These are phyloP conservation scores for Boloria selene DNA, from an alignment of 2,888 invertebrate genomes.

Conservation along the genomic window DNA sequence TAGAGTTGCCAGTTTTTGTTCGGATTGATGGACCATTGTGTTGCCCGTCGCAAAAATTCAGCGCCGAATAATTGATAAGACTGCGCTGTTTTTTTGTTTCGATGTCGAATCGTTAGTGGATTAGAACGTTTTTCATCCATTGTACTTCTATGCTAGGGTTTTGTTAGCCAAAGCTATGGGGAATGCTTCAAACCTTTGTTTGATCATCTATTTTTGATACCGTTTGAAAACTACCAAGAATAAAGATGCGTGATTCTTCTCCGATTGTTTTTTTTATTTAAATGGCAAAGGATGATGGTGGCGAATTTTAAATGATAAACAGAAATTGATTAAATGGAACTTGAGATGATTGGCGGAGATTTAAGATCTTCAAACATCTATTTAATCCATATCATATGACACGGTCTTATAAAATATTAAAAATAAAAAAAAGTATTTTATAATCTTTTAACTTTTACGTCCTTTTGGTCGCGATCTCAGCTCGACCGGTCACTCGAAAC, in stretches of 20 bases:
- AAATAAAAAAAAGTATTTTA: no score
- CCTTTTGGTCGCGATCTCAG: no score
- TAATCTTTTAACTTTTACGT: no score
- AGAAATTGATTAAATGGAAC: no score
- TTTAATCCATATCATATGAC: no score
- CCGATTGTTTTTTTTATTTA: slow-evolving; percentile 11
- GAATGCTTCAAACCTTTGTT: slow-evolving; percentile 26
- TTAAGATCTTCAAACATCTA: no score
- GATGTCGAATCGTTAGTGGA: slow-evolving; percentile 60
- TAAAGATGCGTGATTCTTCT: slow-evolving; percentile 9
- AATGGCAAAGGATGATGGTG: background rate
- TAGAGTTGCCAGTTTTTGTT: slow-evolving; percentile 69
- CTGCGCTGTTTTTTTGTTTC: slow-evolving; percentile 48
- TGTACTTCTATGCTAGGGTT: slow-evolving; percentile 24
- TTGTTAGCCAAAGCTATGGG: slow-evolving; percentile 22
- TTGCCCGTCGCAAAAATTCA: slow-evolving; percentile 68
- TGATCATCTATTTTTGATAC: slow-evolving; percentile 31
- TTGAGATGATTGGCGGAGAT: no score
- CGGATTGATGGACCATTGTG: slow-evolving; percentile 76
- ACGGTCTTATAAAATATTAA: no score
- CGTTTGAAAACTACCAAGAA: slow-evolving; percentile 13
- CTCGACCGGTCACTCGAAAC: no score
- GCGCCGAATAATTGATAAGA: slow-evolving; percentile 72
- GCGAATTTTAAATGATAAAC: background rate
- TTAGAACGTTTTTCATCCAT: slow-evolving; percentile 54